Evolutionary conservation across 1,140 invertebrate species (phyloP), one percentile per base, ranked within the genome.

Genomic region (Scaptomyza graminum): DNA sequence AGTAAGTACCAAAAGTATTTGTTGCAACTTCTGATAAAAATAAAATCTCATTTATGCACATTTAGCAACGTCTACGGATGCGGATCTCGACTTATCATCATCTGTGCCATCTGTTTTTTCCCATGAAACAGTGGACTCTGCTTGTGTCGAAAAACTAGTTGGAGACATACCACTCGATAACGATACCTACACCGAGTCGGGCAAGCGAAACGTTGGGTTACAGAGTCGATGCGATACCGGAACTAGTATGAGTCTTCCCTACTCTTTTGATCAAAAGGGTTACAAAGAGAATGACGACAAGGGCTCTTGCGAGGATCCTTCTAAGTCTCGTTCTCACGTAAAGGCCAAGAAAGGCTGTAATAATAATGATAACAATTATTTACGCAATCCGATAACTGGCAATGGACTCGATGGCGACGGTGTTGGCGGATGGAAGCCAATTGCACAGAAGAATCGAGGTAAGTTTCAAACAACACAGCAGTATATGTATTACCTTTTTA

Each of bases 321-420:
- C 8, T 9, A 7, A 34, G 37, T 1, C 5, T 15, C 16, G 51
- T 18, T 41, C 68, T 12, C 84, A 76, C 52, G 49, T 57, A 12
- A 64, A 68, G 22, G 15, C 60, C 6, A 50, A 73, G 8, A 34
- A 34, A 7, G n/a, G n/a, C n/a, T n/a, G n/a, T n/a, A n/a, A n/a
- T n/a, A n/a, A n/a, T n/a, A 34, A 34, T 34, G 63, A 73, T 46
- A 47, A 3, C 9, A 8, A 7, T 7, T 47, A 61, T 44, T 57
- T 68, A 3, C 84, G 90, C 15, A 90, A 91, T 56, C 89, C 89
- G 0, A 90, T 91, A 15, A 91, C 89, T 0, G 90, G 90, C 3
- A 39, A 87, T n/a, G 90, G 90, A 1, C 64, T 91, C 2, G 76
- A 85, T 13, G 89, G 89, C 12, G 88, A 90, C 54, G 90, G 90